Base-by-base conservation (phyloP, 2,113 vertebrate genomes). In the Microtus richardsoni region DNA sequence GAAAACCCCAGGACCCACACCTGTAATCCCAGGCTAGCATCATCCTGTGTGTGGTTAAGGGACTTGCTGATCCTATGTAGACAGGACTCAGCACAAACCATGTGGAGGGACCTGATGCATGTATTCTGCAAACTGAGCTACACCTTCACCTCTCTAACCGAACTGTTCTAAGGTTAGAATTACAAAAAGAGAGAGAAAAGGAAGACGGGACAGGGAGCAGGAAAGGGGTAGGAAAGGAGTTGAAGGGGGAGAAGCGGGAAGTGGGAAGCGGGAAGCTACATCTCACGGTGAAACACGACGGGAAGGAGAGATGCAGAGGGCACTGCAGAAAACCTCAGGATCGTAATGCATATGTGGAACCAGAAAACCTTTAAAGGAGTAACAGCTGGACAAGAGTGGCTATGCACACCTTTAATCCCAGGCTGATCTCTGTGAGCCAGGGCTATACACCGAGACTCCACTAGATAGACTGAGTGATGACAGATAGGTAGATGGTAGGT, bases 121-220 rank as follows among this genome's bases (percentile, higher is more conserved):
- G 22, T 77, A 52, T 88, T 64, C 62, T 80, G 84, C 30, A 14
- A 82, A 22, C 93, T 88, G 36, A 78, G 92, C 88, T 83, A 60
- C 86, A 93, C 70, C n/a, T n/a, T 4, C 90, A 26, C 16, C 77
- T 24, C 70, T 85, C 82, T 70, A 77, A 7, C 88, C 44, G 89
- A 54, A 14, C 84, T 52, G 82, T 92, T 79, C 62, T 30, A 91
- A 95, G 58, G 41, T 5, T 77, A 17, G 91, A 95, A 93, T 52
- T 91, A 93, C 21, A 80, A 49, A 93, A 93, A 44, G 39, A 22
- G 91, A 93, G 47, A 21, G 47, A 30, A 52, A 47, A 77, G 74
- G n/a, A 73, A 36, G n/a, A 62, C 5, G 24, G 80, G n/a, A 62
- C 60, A 14, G 22, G n/a, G 26, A 60, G 54, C 6, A n/a, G 54